These are phyloP conservation scores for Agapostemon virescens DNA, from an alignment of 2,888 invertebrate species.

Conservation along the genomic window DNA sequence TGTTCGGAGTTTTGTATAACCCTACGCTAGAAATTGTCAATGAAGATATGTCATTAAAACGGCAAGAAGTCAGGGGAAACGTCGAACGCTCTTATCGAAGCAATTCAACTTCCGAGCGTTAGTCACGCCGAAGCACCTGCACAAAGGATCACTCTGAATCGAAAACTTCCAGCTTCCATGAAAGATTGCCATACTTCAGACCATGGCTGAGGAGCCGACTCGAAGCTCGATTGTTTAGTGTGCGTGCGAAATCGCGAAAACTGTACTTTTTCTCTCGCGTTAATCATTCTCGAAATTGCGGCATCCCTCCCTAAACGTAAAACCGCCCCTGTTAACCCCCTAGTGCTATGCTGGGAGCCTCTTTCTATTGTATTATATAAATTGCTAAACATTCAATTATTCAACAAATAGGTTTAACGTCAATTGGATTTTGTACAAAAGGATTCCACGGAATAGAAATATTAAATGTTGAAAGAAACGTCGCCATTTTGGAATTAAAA, in stretches of 20 bases:
- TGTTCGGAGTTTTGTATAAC: slow-evolving; percentile 42
- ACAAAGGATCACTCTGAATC: slow-evolving; percentile 31
- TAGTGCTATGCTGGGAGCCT: too few relatives aligned
- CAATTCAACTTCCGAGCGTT: slow-evolving; percentile 28
- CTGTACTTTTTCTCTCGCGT: too few relatives aligned
- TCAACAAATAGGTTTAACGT: too few relatives aligned
- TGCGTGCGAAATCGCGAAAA: neutral
- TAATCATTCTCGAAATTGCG: too few relatives aligned
- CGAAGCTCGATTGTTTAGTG: neutral
- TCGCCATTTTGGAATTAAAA: too few relatives aligned
- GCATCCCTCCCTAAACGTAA: too few relatives aligned
- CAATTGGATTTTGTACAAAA: too few relatives aligned
- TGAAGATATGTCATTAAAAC: slow-evolving; percentile 49
- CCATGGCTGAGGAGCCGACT: neutral
- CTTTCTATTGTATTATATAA: too few relatives aligned
- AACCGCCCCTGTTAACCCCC: too few relatives aligned
- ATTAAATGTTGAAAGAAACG: too few relatives aligned
- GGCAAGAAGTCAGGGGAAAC: slow-evolving; percentile 37
- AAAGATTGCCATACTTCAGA: slow-evolving; percentile 26
- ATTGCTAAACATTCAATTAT: too few relatives aligned
- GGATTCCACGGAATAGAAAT: too few relatives aligned
- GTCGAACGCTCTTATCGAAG: slow-evolving; percentile 8
- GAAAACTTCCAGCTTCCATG: slow-evolving; percentile 31
- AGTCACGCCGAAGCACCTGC: slow-evolving; percentile 10
- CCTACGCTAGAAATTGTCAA: neutral